phyloP scores from a whole-genome alignment of 2,113 vertebrate genomes.

The Poeciliopsis occidentalis region DNA sequence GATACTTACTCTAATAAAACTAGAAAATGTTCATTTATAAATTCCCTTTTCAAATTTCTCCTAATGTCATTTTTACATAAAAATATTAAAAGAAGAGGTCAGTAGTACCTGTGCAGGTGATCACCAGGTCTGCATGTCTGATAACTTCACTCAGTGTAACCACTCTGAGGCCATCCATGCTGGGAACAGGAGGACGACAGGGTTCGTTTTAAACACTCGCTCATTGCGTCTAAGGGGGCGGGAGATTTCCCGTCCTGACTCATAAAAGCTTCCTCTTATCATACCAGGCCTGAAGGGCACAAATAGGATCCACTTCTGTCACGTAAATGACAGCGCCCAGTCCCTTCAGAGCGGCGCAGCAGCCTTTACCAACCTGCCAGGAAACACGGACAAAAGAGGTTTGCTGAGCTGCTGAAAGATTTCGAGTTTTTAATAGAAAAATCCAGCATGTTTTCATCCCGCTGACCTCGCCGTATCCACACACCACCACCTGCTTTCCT shows the following conservation, averaged over 20 bases:
- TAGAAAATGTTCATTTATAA: neutral
- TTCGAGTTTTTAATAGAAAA: neutral
- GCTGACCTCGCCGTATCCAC: slow-evolving; percentile 93
- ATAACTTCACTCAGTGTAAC: slow-evolving; percentile 88
- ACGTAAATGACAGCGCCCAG: slow-evolving; percentile 90
- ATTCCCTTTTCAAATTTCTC: neutral
- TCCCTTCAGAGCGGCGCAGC: slow-evolving; percentile 90
- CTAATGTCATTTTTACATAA: neutral
- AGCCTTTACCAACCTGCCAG: slow-evolving; percentile 91
- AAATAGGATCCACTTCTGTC: slow-evolving; percentile 95
- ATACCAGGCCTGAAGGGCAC: slow-evolving; percentile 95
- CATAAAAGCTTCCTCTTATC: slow-evolving; percentile 45
- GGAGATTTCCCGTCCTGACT: slow-evolving; percentile 9
- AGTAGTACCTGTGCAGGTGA: slow-evolving; percentile 93
- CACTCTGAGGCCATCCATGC: slow-evolving; percentile 96
- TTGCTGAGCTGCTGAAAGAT: neutral
- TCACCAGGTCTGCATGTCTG: slow-evolving; percentile 89
- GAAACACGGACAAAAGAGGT: neutral
- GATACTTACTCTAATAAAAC: too few relatives aligned
- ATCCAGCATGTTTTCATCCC: neutral
- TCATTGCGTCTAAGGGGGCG: neutral
- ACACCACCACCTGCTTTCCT: slow-evolving; percentile 91
- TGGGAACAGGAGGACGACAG: slow-evolving; percentile 56
- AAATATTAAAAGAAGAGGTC: neutral
- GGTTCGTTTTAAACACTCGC: neutral